These are phyloP conservation scores for Dexiosoma caninum DNA, from an alignment of 2,888 invertebrate genomes.

Conservation along the genomic window DNA sequence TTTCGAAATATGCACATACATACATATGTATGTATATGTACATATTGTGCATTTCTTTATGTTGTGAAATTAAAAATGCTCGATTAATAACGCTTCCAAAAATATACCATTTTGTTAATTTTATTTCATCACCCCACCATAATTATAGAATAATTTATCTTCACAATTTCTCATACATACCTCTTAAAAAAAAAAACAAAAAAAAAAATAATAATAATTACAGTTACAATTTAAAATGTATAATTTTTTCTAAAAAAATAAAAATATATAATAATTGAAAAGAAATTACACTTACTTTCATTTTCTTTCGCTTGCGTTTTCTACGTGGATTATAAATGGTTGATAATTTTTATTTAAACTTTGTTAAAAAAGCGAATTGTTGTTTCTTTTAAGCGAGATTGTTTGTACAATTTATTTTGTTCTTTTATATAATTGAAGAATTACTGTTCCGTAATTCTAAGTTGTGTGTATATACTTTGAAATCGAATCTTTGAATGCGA, in stretches of 20 bases:
- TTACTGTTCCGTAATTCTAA: background rate
- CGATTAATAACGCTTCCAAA: too few relatives aligned
- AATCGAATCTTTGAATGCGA: conserved; percentile 1
- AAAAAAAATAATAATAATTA: too few relatives aligned
- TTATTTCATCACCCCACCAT: too few relatives aligned
- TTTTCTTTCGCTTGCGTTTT: conserved; percentile 72
- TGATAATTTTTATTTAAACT: conserved; percentile 66
- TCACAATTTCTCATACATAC: too few relatives aligned
- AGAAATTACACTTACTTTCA: conserved; percentile 67
- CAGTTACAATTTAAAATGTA: background rate
- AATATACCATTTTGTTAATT: too few relatives aligned
- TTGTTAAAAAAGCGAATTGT: conserved; percentile 30
- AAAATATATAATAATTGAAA: background rate
- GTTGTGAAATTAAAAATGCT: too few relatives aligned
- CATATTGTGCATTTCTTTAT: too few relatives aligned
- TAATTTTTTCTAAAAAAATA: background rate
- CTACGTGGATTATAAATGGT: conserved; percentile 73
- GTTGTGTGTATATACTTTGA: background rate
- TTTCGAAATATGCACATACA: too few relatives aligned
- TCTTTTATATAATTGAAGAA: background rate
- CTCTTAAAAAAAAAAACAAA: too few relatives aligned
- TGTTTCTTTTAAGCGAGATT: background rate
- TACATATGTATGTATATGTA: too few relatives aligned
- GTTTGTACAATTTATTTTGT: background rate
- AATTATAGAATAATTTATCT: too few relatives aligned